phyloP scores from a whole-genome alignment of 2,888 invertebrate genomes.

The Aplocera efformata region DNA sequence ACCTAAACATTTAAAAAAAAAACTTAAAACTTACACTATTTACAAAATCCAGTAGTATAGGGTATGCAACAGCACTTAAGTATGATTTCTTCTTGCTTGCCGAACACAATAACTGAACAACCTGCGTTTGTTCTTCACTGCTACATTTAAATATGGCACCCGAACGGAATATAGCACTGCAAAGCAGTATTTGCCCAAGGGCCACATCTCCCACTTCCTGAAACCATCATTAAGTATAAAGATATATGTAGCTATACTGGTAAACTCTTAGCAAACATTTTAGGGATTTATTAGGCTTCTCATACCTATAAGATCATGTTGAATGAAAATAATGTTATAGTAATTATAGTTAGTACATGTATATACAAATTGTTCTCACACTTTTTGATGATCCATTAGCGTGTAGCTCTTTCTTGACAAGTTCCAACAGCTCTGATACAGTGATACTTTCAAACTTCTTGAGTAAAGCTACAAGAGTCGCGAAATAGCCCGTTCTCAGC shows the following conservation, averaged over 20 bases:
- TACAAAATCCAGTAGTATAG: slow-evolving; percentile 82
- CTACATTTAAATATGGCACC: slow-evolving; percentile 75
- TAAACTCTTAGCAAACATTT: too few species aligned
- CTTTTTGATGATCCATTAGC: slow-evolving; percentile 83
- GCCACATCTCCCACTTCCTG: slow-evolving; percentile 88
- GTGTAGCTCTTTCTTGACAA: slow-evolving; percentile 84
- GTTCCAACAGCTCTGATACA: slow-evolving; percentile 76
- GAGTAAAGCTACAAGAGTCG: slow-evolving; percentile 83
- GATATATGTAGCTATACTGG: too few species aligned
- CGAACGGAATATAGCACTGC: slow-evolving; percentile 85
- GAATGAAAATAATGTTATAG: too few species aligned
- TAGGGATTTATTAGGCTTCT: too few species aligned
- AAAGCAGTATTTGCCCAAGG: slow-evolving; percentile 85
- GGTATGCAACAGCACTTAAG: slow-evolving; percentile 79
- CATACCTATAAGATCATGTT: too few species aligned
- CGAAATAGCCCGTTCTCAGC: slow-evolving; percentile 85
- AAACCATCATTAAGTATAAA: not conserved
- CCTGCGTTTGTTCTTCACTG: slow-evolving; percentile 64
- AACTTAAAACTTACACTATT: slow-evolving; percentile 73
- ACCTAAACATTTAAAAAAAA: too few species aligned
- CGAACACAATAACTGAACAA: slow-evolving; percentile 59
- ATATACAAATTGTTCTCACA: slow-evolving; percentile 65
- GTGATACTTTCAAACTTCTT: slow-evolving; percentile 69
- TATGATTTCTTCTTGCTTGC: slow-evolving; percentile 83
- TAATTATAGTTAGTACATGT: too few species aligned